phyloP scores from a whole-genome alignment of 2,113 vertebrate genomes.

The Xyrauchen texanus region DNA sequence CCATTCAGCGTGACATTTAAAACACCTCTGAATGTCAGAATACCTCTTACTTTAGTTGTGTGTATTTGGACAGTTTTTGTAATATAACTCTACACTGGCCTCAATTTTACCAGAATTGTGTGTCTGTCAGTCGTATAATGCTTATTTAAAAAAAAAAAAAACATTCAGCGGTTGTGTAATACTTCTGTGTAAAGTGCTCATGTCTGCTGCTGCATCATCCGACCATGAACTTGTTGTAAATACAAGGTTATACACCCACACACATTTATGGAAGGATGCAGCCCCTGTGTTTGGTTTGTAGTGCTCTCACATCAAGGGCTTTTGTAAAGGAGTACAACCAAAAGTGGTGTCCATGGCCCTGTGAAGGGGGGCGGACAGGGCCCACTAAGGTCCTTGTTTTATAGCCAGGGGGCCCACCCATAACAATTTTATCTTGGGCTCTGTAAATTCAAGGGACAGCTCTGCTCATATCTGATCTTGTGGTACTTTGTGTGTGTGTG shows the following conservation, averaged over 20 bases:
- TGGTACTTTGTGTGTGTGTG: neutral
- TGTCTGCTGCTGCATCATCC: constrained; percentile 1
- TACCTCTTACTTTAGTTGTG: neutral
- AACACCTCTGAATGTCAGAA: constrained; percentile 2
- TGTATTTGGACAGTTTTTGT: neutral
- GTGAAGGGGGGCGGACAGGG: no score
- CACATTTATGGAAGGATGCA: no score
- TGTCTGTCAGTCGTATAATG: neutral
- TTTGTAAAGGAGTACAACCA: no score
- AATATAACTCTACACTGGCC: neutral
- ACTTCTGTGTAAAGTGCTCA: constrained; percentile 15
- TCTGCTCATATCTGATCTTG: neutral
- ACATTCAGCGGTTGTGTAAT: neutral
- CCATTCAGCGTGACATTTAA: constrained; percentile 17
- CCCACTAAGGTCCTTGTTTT: no score
- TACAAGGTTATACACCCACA: neutral
- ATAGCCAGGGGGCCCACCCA: no score
- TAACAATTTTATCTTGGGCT: no score
- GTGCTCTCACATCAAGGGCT: no score
- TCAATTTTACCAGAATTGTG: neutral
- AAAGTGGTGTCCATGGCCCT: no score
- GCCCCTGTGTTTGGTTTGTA: no score
- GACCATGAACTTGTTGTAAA: neutral
- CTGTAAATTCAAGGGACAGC: no score
- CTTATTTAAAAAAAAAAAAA: neutral